Percentiles rank a stretch among this genome's conserved stretches.
Evolutionary conservation across 2,888 invertebrate genomes (phyloP).

Genomic region (Agrochola macilenta): DNA sequence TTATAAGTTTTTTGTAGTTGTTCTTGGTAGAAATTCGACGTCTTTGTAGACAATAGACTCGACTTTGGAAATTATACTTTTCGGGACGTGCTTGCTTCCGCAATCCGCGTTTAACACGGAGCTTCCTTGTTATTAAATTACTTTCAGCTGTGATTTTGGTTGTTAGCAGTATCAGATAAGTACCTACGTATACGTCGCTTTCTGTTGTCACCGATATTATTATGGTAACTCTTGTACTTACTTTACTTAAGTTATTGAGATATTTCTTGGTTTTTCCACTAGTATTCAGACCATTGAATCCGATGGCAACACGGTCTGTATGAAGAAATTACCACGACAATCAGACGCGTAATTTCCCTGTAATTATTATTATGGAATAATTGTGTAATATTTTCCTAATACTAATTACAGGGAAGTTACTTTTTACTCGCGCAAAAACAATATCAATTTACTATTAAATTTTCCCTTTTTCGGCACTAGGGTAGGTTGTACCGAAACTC

Average conservation of each 20-base stretch:
- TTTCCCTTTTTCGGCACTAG: not conserved
- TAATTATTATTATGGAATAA: no score
- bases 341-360: not conserved
- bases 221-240: not conserved
- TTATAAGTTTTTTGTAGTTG: not conserved
- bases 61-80: not conserved
- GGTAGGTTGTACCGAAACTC: not conserved
- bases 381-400: not conserved
- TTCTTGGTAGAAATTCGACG: not conserved
- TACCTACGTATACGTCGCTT: not conserved
- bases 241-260: not conserved
- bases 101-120: not conserved
- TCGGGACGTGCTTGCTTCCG: not conserved
- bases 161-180: not conserved
- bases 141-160: not conserved
- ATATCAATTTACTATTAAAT: not conserved
- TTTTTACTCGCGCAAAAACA: not conserved
- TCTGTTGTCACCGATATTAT: not conserved
- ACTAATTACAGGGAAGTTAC: not conserved
- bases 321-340: not conserved
- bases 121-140: not conserved
- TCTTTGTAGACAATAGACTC: not conserved
- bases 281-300: not conserved
- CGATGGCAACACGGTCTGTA: not conserved
- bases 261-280: not conserved